Conservation (phyloP, 2,888 invertebrate genomes). For the Neoaliturus tenellus region DNA sequence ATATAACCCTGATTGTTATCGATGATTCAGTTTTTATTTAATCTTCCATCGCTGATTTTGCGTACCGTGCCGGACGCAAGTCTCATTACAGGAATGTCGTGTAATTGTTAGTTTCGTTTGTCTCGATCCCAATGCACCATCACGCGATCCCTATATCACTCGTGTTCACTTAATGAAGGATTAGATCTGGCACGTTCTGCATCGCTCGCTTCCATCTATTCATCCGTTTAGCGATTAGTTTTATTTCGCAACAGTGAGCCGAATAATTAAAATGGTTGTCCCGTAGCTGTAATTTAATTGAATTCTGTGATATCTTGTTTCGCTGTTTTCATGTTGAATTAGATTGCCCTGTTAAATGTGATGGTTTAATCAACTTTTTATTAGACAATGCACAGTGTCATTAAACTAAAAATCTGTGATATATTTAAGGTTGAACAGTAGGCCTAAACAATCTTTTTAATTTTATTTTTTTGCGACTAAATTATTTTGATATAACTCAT, state of each 20-base stretch:
- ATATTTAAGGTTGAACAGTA: no score
- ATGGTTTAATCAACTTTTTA: no score
- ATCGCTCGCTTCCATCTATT: not conserved
- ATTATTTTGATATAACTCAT: no score
- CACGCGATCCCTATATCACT: not conserved
- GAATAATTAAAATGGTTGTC: not conserved
- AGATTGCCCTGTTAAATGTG: no score
- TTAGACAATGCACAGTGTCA: no score
- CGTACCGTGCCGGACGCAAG: not conserved
- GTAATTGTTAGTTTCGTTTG: conserved; percentile 12
- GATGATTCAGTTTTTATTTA: not conserved
- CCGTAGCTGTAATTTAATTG: not conserved
- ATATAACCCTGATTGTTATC: not conserved
- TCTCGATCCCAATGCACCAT: not conserved
- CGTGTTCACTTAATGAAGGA: not conserved
- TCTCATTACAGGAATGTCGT: not conserved
- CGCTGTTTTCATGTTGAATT: no score
- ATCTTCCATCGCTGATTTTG: not conserved
- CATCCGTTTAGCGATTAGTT: not conserved
- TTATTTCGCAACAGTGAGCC: not conserved
- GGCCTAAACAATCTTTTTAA: no score
- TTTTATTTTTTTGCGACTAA: no score
- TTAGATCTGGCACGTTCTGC: not conserved
- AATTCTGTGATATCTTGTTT: not conserved
- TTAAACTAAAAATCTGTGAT: no score